A percentile compares a stretch with the other conserved stretches of the same genome.
Conservation (phyloP, 2,888 invertebrate species). For the Noctua pronuba region DNA sequence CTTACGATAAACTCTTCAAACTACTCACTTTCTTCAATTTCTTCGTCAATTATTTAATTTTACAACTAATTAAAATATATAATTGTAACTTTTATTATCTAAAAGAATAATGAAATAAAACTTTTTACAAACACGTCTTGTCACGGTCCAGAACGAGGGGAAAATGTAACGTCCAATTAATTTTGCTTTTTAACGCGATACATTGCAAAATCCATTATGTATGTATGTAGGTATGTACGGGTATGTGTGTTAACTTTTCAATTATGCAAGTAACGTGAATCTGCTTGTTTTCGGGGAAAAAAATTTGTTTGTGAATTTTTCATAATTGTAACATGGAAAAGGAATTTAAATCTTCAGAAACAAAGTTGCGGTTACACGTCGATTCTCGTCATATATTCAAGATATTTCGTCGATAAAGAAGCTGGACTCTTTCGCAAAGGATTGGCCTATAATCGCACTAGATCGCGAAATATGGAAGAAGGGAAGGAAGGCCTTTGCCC, state of each 20-base stretch:
- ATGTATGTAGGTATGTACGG: conserved; percentile 49
- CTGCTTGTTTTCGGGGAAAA: conserved; percentile 19
- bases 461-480: too few relatives aligned
- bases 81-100: conserved; percentile 50
- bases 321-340: conserved; percentile 3
- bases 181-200: conserved; percentile 71
- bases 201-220: conserved; percentile 72
- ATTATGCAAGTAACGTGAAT: conserved; percentile 59
- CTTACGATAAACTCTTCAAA: conserved; percentile 72
- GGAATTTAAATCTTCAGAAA: conserved; percentile 4
- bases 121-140: conserved; percentile 73
- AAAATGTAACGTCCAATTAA: conserved; percentile 80
- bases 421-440: too few relatives aligned
- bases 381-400: background rate
- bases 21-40: conserved; percentile 61
- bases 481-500: too few relatives aligned
- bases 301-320: conserved; percentile 39
- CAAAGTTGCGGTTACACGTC: background rate
- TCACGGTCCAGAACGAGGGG: conserved; percentile 80
- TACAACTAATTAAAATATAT: conserved; percentile 38
- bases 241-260: conserved; percentile 61
- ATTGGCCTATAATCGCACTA: too few relatives aligned
- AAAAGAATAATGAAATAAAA: conserved; percentile 56
- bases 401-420: too few relatives aligned
- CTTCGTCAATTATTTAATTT: conserved; percentile 32